Evolutionary conservation across 1,140 invertebrate genomes (phyloP).

Genomic region (Cardiocondyla obscurior): DNA sequence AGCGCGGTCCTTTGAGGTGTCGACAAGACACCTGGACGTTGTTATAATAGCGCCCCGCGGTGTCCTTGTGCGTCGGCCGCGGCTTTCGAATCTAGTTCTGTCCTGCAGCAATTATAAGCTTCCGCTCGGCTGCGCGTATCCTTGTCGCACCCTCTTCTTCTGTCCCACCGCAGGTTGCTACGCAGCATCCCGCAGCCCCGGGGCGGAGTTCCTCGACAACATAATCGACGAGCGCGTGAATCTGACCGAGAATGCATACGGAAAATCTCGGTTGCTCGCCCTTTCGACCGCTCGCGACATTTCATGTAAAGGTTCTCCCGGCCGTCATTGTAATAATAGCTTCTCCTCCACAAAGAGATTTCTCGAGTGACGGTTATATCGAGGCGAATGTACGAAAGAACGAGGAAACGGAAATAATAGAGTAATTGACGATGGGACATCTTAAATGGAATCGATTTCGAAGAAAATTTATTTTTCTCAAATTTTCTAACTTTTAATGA

Average conservation of each 20-base stretch:
- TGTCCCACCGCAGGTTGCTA: background rate
- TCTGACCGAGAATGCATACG: background rate
- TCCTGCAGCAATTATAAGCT: constrained; percentile 69
- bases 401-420: background rate
- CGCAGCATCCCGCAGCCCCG: background rate
- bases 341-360: background rate
- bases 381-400: constrained; percentile 2
- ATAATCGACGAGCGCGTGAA: constrained; percentile 50
- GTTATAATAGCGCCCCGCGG: constrained; percentile 67
- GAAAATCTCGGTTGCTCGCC: constrained; percentile 24
- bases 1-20: constrained; percentile 64
- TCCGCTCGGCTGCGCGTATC: constrained; percentile 63
- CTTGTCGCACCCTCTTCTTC: background rate
- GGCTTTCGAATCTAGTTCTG: constrained; percentile 47
- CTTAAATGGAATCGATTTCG: no score
- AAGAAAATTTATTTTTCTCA: no score
- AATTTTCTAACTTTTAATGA: background rate
- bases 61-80: constrained; percentile 31
- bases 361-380: constrained; percentile 51
- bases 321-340: constrained; percentile 41
- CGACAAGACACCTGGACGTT: constrained; percentile 74
- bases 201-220: constrained; percentile 60
- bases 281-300: constrained; percentile 37
- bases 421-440: no score
- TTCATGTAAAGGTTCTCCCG: constrained; percentile 48